Conservation (phyloP, 2,113 vertebrate genomes). For the Felis catus region DNA sequence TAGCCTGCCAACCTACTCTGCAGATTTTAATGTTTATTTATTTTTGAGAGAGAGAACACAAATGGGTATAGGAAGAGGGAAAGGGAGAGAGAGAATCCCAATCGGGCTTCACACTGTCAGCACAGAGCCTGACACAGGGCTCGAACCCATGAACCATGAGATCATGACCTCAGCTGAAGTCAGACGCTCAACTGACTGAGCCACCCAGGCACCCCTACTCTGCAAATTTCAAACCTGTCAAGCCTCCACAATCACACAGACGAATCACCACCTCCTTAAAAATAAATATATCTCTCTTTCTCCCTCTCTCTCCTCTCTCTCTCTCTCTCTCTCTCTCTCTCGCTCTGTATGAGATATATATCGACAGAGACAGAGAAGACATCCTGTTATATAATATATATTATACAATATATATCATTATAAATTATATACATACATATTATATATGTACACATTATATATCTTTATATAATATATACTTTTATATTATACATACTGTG, state of each 20-base stretch:
- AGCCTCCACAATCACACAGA: not conserved
- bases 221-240: not conserved
- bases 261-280: not conserved
- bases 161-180: too few species aligned
- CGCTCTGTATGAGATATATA: not conserved
- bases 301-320: not conserved
- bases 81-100: too few species aligned
- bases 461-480: not conserved
- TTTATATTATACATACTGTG: not conserved
- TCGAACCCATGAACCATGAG: too few species aligned
- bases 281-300: not conserved
- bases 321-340: not conserved
- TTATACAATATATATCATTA: not conserved
- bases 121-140: too few species aligned
- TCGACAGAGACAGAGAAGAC: not conserved
- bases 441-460: not conserved
- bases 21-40: not conserved
- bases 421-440: not conserved
- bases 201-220: not conserved
- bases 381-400: not conserved
- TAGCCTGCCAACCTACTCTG: not conserved
- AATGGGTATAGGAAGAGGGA: too few species aligned
- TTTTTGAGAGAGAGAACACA: too few species aligned
- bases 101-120: too few species aligned
- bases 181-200: too few species aligned